phyloP scores from a whole-genome alignment of 2,113 vertebrate species.

The Nanorana parkeri region DNA sequence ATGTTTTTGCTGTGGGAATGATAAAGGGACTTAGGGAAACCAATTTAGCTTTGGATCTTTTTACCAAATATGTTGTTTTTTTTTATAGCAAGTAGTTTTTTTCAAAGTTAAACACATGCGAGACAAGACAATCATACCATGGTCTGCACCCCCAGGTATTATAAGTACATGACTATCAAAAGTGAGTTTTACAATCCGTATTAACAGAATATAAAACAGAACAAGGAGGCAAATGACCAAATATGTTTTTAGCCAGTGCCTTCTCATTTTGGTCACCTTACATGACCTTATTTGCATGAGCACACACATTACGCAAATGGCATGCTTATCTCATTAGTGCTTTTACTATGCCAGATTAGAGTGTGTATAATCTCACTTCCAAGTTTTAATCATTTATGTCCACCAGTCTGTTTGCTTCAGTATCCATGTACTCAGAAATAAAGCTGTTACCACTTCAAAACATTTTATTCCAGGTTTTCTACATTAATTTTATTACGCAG shows the following conservation, averaged over 20 bases:
- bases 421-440: conserved; percentile 30
- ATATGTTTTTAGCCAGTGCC: conserved; percentile 1
- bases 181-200: too few species aligned
- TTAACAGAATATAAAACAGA: too few species aligned
- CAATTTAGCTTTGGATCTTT: neutral
- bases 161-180: too few species aligned
- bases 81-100: too few species aligned
- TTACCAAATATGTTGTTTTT: neutral
- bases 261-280: conserved; percentile 11
- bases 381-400: conserved; percentile 39
- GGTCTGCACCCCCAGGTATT: too few species aligned
- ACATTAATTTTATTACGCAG: conserved; percentile 3
- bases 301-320: conserved; percentile 28
- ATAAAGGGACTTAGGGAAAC: too few species aligned
- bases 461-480: neutral
- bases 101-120: too few species aligned
- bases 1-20: too few species aligned
- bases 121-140: too few species aligned
- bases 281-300: conserved; percentile 49
- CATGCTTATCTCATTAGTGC: conserved; percentile 47
- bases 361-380: conserved; percentile 30
- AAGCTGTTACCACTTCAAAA: conserved; percentile 24
- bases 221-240: too few species aligned
- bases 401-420: conserved; percentile 22
- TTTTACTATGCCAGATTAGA: conserved; percentile 49